Conservation (phyloP, 2,888 invertebrate genomes). For the Protonemura montana region DNA sequence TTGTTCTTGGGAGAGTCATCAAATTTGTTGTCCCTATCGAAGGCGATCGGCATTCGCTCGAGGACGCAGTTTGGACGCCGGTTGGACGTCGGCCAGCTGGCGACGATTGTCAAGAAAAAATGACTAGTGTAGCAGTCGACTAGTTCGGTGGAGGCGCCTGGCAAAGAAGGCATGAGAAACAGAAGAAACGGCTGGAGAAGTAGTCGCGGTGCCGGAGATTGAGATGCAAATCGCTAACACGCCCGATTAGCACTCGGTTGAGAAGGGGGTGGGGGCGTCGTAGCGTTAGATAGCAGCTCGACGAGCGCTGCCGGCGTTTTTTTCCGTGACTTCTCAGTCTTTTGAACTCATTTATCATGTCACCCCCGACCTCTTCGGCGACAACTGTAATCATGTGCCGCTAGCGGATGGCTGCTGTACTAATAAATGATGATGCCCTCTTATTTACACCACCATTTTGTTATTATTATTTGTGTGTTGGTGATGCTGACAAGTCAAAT, state of each 20-base stretch:
- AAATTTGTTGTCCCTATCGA: neutral
- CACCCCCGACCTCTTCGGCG: neutral
- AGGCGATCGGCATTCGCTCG: neutral
- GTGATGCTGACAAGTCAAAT: too few species aligned
- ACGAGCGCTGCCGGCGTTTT: neutral
- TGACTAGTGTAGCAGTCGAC: too few species aligned
- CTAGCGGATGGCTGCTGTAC: neutral
- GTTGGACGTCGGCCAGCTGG: neutral
- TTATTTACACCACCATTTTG: too few species aligned
- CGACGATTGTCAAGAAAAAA: neutral
- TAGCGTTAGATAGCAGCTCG: neutral
- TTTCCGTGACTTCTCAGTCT: neutral
- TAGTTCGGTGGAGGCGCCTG: too few species aligned
- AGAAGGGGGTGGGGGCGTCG: neutral
- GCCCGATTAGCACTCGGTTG: neutral
- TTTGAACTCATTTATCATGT: neutral
- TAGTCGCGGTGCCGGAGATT: neutral
- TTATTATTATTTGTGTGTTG: too few species aligned
- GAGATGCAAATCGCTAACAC: neutral
- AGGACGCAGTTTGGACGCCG: neutral
- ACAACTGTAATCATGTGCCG: neutral
- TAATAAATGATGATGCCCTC: too few species aligned
- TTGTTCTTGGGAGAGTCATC: neutral
- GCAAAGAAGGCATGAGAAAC: too few species aligned
- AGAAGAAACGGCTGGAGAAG: neutral